Evolutionary conservation across 2,888 invertebrate species (phyloP), one percentile per base, ranked within the genome.

Genomic region (Drosophila kokeensis): DNA sequence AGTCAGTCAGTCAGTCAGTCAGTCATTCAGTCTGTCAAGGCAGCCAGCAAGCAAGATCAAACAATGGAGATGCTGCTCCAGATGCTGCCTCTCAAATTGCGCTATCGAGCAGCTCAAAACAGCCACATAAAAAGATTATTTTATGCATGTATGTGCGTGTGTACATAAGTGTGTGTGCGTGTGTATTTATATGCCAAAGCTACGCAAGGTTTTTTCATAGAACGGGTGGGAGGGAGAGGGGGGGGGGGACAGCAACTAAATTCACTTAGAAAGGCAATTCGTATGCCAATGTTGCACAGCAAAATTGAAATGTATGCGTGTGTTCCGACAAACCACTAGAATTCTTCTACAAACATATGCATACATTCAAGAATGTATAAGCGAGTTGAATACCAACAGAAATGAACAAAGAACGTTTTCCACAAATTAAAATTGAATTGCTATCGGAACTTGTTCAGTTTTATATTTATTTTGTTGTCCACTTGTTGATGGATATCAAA

Each of bases 41-140:
- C 74, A 53, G 49, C 34, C 59, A 40, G 34, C 61, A 15, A 24
- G 45, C 55, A 71, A 85, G 83, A 84, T 84, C 87, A 84, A 84
- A 84, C 83, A 84, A 84, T 85, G 83, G 76, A 76, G 72, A 79
- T 80, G 78, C 80, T 54, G 24, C 71, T 62, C 49, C 69, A 59
- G 53, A 52, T 60, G 59, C 61, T 58, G 45, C 32, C 59, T 36
- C 32, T 67, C 70, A 66, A 81, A 81, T 85, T 85, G 77, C 77
- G 83, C 81, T 81, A 85, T 87, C 88, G 83, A 87, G 69, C 83
- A 75, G 86, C 88, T 81, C 86, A 85, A 84, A 85, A 85, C 82
- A 88, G 88, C 75, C 83, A 83, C 86, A 85, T 85, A 85, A 88
- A 85, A 88, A 85, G 87, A 85, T 85, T 85, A 85, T 81, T 86